phyloP scores from a whole-genome alignment of 1,140 invertebrate genomes.

The Drosophila triauraria region DNA sequence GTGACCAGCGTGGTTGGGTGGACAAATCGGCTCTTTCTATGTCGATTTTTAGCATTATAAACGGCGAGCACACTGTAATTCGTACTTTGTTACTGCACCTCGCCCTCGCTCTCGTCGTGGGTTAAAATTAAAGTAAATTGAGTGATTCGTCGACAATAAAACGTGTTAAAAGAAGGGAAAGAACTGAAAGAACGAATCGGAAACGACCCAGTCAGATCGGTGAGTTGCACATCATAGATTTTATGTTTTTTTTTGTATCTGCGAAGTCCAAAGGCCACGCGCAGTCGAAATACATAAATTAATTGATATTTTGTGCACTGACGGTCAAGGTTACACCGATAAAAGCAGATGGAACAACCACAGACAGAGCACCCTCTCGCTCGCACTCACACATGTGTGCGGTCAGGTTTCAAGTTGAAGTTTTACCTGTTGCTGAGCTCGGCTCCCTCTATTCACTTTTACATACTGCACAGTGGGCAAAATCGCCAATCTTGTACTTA shows the following conservation, averaged over 20 bases:
- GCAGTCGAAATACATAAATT: conserved; percentile 41
- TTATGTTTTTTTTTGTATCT: conserved; percentile 1
- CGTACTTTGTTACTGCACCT: conserved; percentile 31
- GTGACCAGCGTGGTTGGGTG: not conserved
- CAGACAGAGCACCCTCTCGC: conserved; percentile 3
- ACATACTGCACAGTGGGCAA: conserved; percentile 8
- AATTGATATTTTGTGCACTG: conserved; percentile 54
- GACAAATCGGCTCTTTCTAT: not conserved
- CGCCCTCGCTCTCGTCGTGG: conserved; percentile 17
- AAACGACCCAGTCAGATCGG: conserved; percentile 8
- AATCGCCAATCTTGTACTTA: not conserved
- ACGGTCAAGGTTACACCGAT: conserved; percentile 74
- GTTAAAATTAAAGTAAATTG: conserved; percentile 30
- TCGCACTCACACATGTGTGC: conserved; percentile 12
- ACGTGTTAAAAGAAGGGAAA: conserved; percentile 11
- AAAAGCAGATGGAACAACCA: conserved; percentile 49
- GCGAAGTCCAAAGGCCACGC: conserved; percentile 23
- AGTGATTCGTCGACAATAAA: conserved; percentile 30
- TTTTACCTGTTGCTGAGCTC: conserved; percentile 65
- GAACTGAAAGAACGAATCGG: conserved; percentile 29
- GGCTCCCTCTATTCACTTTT: conserved; percentile 27
- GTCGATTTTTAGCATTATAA: not conserved
- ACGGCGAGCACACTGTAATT: conserved; percentile 6
- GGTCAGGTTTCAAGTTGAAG: conserved; percentile 67
- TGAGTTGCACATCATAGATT: conserved; percentile 11